Conservation (phyloP, 2,888 invertebrate genomes). For the Ectobius pallidus region DNA sequence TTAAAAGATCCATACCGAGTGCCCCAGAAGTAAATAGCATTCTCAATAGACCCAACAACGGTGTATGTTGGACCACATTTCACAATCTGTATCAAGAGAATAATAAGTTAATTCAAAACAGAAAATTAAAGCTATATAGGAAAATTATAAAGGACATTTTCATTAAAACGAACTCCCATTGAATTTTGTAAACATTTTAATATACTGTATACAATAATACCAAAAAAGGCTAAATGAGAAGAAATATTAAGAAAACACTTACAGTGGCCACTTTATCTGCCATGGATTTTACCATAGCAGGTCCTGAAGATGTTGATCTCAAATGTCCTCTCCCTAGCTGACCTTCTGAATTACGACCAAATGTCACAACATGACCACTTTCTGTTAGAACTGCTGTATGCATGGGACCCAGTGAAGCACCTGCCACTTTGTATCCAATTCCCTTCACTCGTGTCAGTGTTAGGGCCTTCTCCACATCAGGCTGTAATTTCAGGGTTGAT, state of each 20-base stretch:
- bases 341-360: conserved; percentile 68
- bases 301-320: conserved; percentile 51
- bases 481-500: conserved; percentile 16
- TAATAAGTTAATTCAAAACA: too few species aligned
- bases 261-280: conserved; percentile 53
- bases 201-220: too few species aligned
- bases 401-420: conserved; percentile 64
- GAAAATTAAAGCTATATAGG: too few species aligned
- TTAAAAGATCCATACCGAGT: conserved; percentile 50
- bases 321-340: conserved; percentile 64
- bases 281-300: conserved; percentile 56
- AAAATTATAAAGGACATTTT: too few species aligned
- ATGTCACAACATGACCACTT: conserved; percentile 66
- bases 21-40: conserved; percentile 74
- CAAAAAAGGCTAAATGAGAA: too few species aligned
- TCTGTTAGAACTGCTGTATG: conserved; percentile 69
- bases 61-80: conserved; percentile 70
- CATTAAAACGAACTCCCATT: too few species aligned
- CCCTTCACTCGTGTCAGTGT: conserved; percentile 56
- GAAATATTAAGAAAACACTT: too few species aligned
- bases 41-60: conserved; percentile 67
- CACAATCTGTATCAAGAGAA: conserved; percentile 58
- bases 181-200: too few species aligned
- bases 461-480: conserved; percentile 55
- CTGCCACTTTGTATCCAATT: conserved; percentile 62